Conservation (phyloP, 2,113 vertebrate species). For the Ammodytes dubius region DNA sequence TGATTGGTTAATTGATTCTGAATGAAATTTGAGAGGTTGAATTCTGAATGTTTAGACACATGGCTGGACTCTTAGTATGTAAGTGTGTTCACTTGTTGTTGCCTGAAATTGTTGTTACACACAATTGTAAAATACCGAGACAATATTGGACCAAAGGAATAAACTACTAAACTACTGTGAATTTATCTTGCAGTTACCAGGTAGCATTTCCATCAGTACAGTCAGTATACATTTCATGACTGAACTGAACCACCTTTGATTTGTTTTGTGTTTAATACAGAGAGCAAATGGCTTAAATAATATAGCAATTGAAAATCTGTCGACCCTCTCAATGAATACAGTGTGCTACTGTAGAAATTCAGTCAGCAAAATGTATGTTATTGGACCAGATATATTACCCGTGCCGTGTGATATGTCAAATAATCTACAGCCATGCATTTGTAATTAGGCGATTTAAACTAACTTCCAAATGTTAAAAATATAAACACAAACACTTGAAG, state of each 20-base stretch:
- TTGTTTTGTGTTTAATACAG: not conserved
- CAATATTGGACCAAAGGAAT: not conserved
- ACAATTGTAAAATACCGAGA: not conserved
- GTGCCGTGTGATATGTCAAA: not conserved
- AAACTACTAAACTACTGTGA: not conserved
- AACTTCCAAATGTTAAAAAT: not conserved
- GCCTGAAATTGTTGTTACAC: not conserved
- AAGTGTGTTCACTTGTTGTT: not conserved
- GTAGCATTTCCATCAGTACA: not conserved
- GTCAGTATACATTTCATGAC: not conserved
- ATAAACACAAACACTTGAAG: not conserved
- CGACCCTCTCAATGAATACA: not conserved
- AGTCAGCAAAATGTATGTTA: not conserved
- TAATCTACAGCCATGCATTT: too few species aligned
- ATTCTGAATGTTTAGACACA: not conserved
- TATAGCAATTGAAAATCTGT: too few species aligned
- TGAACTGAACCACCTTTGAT: not conserved
- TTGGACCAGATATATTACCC: not conserved
- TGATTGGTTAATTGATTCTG: not conserved
- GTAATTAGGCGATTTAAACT: not conserved
- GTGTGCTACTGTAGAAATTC: not conserved
- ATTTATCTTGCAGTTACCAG: not conserved
- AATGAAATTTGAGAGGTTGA: not conserved
- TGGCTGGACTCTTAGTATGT: not conserved
- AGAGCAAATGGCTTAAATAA: not conserved